Conservation (phyloP, 2,888 invertebrate species). For the Dynastes hyllus region DNA sequence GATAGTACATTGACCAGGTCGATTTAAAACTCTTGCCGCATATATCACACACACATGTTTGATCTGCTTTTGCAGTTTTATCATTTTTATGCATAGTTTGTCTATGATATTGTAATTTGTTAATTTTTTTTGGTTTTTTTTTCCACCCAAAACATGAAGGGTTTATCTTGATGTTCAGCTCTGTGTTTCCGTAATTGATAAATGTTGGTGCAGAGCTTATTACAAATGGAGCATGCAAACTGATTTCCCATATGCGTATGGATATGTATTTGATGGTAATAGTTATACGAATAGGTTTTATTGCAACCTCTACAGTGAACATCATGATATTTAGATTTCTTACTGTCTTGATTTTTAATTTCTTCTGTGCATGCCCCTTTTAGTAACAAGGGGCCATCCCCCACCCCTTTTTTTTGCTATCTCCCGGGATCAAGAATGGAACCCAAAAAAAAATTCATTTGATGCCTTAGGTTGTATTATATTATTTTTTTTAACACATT, state of each 20-base stretch:
- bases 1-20: neutral
- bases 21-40: conserved; percentile 9
- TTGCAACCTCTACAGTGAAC: neutral
- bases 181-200: conserved; percentile 6
- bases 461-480: neutral
- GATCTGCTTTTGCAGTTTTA: conserved; percentile 12
- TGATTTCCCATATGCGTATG: conserved; percentile 5
- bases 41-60: neutral
- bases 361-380: neutral
- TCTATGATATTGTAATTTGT: neutral
- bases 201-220: neutral
- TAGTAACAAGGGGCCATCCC: neutral
- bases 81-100: conserved; percentile 6
- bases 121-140: too few relatives aligned
- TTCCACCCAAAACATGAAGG: too few relatives aligned
- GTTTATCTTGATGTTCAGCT: conserved; percentile 5
- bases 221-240: neutral
- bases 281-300: neutral
- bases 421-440: too few relatives aligned
- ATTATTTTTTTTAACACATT: neutral
- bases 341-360: neutral
- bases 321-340: neutral
- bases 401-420: too few relatives aligned
- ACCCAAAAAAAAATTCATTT: too few relatives aligned
- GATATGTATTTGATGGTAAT: conserved; percentile 6